Percentiles rank a stretch among this genome's conserved stretches.
These are phyloP conservation scores for Lytechinus pictus DNA, from an alignment of 35 echinoderm and acorn worm genomes.

Conservation along the genomic window DNA sequence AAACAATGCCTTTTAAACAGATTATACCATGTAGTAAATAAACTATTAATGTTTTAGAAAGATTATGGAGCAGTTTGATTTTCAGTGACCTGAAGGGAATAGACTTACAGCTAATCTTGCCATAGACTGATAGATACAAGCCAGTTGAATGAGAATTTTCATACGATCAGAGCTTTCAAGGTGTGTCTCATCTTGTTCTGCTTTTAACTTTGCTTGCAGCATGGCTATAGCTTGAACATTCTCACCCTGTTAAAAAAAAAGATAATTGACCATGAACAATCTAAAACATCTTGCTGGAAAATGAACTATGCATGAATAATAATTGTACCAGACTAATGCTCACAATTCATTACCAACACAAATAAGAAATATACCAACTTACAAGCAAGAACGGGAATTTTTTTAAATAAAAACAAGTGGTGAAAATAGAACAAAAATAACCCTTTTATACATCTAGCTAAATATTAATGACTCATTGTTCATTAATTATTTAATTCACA, in stretches of 20 bases:
- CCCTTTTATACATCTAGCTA: no score
- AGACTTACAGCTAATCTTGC: not conserved
- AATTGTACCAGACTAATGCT: no score
- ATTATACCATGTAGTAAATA: not conserved
- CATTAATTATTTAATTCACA: no score
- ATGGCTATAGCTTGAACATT: slow-evolving; percentile 41
- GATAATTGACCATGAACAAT: not conserved
- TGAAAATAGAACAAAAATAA: no score
- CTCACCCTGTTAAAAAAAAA: slow-evolving; percentile 33
- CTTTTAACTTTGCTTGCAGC: slow-evolving; percentile 23
- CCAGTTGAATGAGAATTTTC: slow-evolving; percentile 35
- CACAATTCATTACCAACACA: no score
- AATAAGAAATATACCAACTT: no score
- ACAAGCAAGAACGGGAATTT: no score
- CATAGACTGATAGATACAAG: slow-evolving; percentile 41
- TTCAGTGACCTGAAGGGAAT: not conserved
- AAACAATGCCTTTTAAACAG: not conserved
- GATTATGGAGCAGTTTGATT: not conserved
- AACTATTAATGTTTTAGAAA: not conserved
- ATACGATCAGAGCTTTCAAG: slow-evolving; percentile 35
- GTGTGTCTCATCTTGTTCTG: slow-evolving; percentile 35
- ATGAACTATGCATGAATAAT: no score
- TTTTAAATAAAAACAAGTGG: no score
- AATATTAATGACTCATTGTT: no score
- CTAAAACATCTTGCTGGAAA: no score